These are phyloP conservation scores for Paraplagusia blochii DNA, from an alignment of 2,113 vertebrate species.

Conservation along the genomic window DNA sequence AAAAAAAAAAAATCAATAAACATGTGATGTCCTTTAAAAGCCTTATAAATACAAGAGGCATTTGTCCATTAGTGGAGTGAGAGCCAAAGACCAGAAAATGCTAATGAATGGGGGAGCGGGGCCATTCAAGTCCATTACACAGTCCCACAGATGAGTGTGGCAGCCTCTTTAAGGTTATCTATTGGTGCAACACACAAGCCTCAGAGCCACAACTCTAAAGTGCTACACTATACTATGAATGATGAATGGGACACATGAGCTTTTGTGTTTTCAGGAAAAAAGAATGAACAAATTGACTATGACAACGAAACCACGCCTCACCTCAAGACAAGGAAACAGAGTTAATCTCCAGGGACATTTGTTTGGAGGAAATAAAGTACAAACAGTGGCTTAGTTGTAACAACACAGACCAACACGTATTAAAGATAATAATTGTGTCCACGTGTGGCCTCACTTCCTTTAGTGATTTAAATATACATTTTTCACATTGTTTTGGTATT, in stretches of 20 bases:
- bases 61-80: slow-evolving; percentile 75
- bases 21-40: slow-evolving; percentile 78
- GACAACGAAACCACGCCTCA: slow-evolving; percentile 42
- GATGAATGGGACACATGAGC: slow-evolving; percentile 63
- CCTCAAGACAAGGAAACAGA: slow-evolving; percentile 43
- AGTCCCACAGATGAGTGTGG: slow-evolving; percentile 65
- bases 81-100: slow-evolving; percentile 76
- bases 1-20: slow-evolving; percentile 71
- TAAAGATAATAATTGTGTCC: too few relatives aligned
- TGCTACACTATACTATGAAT: slow-evolving; percentile 53
- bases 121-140: slow-evolving; percentile 81
- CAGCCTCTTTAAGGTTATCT: slow-evolving; percentile 72
- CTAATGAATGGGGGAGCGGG: slow-evolving; percentile 75
- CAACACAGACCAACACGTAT: too few relatives aligned
- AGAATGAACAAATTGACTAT: slow-evolving; percentile 61
- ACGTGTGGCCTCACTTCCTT: too few relatives aligned
- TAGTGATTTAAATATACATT: too few relatives aligned
- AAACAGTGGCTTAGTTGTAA: slow-evolving; percentile 42
- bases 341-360: slow-evolving; percentile 59
- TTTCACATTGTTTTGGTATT: too few relatives aligned
- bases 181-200: slow-evolving; percentile 60
- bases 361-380: slow-evolving; percentile 45
- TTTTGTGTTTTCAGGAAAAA: slow-evolving; percentile 57
- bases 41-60: slow-evolving; percentile 79
- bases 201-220: slow-evolving; percentile 73